Evolutionary conservation across 2,797 vertebrate genomes (phyloP), one percentile per base, ranked within the genome.

Genomic region (Lepus townsendii): DNA sequence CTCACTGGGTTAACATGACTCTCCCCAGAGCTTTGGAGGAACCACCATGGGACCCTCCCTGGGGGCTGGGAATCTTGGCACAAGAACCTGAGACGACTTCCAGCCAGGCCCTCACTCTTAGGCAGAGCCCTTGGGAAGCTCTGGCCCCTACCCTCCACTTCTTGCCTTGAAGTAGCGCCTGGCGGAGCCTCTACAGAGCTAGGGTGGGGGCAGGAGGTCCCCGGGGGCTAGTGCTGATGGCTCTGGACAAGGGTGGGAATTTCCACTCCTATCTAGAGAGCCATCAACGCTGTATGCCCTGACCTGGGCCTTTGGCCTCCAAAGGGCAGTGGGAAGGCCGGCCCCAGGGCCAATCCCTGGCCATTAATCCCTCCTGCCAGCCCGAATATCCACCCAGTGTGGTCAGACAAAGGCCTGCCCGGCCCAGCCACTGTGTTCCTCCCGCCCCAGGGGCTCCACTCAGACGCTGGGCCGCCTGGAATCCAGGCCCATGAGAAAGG

Each of bases 231-330:
- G 98, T 97, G 98, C 98, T 99, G 99, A 99, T 99, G 99, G 98
- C 99, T 99, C 99, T 99, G 99, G 99, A 99, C 99, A 99, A 99
- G 99, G 99, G 99, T 99, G 99, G 99, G 99, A 99, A 99, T 99
- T 98, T 99, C 99, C 98, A 99, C 91, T 95, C 99, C 98, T 98
- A 99, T 99, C 98, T 98, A 98, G 97, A 98, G 98, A 98, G 98
- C 98, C 98, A 98, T 98, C 98, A 98, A 95, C 90, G 98, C 99
- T 99, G 98, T 98, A 99, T 98, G 99, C 99, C 99, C 98, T 98
- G 98, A 98, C 97, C 98, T 99, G 98, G 99, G 99, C 98, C 99
- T 99, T 99, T 99, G 99, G 99, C 99, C 99, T 99, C 99, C 86
- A 99, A 99, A 99, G 99, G 99, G 99, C 99, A 97, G 35, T 91